phyloP scores from a whole-genome alignment of 2,113 vertebrate species.

The Bostrychus sinensis region DNA sequence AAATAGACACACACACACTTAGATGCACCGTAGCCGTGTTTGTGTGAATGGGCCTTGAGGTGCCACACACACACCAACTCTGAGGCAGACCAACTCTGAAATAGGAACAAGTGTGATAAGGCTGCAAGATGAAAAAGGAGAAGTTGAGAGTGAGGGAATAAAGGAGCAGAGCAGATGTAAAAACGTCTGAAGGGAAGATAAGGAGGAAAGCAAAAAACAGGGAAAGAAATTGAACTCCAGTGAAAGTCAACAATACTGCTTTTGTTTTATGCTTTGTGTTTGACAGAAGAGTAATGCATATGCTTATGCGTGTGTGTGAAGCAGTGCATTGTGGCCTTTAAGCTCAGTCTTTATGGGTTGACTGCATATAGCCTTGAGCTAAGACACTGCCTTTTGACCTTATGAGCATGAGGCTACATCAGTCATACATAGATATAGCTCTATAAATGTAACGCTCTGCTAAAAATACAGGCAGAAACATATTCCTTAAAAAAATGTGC shows the following conservation, averaged over 20 bases:
- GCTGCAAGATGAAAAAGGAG: conserved; percentile 41
- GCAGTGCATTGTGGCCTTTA: conserved; percentile 22
- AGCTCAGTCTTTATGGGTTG: conserved; percentile 11
- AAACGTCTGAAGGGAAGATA: conserved; percentile 57
- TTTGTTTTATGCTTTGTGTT: conserved; percentile 14
- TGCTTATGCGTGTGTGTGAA: neutral
- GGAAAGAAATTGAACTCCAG: conserved; percentile 43
- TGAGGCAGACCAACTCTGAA: conserved; percentile 51
- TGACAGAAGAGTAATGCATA: conserved; percentile 3
- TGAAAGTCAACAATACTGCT: conserved; percentile 22
- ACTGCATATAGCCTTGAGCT: conserved; percentile 40
- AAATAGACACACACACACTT: neutral
- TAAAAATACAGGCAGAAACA: conserved; percentile 9
- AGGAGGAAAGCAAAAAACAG: conserved; percentile 47
- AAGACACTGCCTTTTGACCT: conserved; percentile 30
- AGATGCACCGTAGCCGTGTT: conserved; percentile 4
- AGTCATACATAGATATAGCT: conserved; percentile 24
- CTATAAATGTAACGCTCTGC: neutral
- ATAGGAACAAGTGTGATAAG: conserved; percentile 62
- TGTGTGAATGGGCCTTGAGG: conserved; percentile 47
- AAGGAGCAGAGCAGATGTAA: conserved; percentile 54
- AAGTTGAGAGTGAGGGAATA: conserved; percentile 32
- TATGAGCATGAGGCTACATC: conserved; percentile 1
- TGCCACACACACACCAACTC: conserved; percentile 44
- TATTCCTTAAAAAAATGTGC: neutral